Evolutionary conservation across 2,797 vertebrate genomes (phyloP), one percentile per base, ranked within the genome.

Genomic region (Dendrocincla tyrannina): DNA sequence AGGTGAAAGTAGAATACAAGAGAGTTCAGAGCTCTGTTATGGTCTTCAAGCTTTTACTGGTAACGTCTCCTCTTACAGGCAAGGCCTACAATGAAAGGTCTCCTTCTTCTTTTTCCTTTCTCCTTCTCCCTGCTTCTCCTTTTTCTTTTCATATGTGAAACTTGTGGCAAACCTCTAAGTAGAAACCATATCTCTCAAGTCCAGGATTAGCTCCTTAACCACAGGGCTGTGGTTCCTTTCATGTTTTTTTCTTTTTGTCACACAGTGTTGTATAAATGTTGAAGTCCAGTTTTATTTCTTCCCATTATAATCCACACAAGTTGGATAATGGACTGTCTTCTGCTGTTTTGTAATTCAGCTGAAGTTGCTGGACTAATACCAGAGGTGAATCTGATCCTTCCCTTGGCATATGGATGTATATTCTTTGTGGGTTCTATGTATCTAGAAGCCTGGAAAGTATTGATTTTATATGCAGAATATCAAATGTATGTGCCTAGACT

Each of bases 161-260:
- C 79, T 33, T 69, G 66, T 68, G 85, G 87, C 69, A 75, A 88
- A 86, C 17, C 58, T 73, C 79, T n/a, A 53, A 62, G 66, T 37
- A 94, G 85, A 94, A 97, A 89, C 42, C 0, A 0, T 85, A 37
- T 88, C 69, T 89, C 69, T 30, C 27, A 91, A 66, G 47, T 55
- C 39, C 66, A 68, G 44, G 69, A 78, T 85, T 81, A 82, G 42
- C 33, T 88, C 68, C 49, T 88, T 76, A 81, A 59, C 50, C 59
- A 69, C 47, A 60, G 52, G 41, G 16, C 24, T 85, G 55, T 41
- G 66, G 53, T 67, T 91, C 27, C 62, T 96, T 85, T 93, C 41
- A 84, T 78, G 50, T 49, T 91, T 49, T 72, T 92, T 92, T 88
- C 28, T 53, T 88, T 67, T 69, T 83, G 85, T 93, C 89, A 79